Evolutionary conservation across 1,140 invertebrate species (phyloP), one percentile per base, ranked within the genome.

Genomic region (Onthophagus taurus): DNA sequence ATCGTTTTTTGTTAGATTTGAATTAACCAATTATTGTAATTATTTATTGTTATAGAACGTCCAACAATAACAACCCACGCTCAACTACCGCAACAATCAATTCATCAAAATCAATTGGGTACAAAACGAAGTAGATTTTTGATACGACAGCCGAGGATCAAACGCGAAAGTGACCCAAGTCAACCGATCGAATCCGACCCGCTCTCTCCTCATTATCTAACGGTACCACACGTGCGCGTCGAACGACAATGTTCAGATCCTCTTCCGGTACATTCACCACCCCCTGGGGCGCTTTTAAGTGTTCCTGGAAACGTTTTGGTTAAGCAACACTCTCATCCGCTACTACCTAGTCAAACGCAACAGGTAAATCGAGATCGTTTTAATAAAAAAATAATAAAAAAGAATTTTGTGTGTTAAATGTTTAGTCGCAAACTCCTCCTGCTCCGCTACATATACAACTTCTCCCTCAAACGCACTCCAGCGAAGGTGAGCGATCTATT

Each of bases 321-420:
- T 9, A 81, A 81, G 52, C 78, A 80, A 53, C 75, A 78, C 54
- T 80, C 78, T 5, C 76, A 78, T 62, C 78, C 78, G 2, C 48
- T 78, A 26, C 51, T 78, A 43, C 70, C 75, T 5, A 76, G 66
- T 53, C 74, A 76, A 53, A 67, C 66, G 31, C 55, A 19, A 45
- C 52, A 34, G 64, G 45, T 47, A 26, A 4, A 3, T 39, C 34
- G 19, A 26, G 31, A 36, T 26, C 12, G 36, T 31, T 42, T 42
- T 9, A 39, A 30, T 38, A 7, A 21, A 31, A 44, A 31, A 7
- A n/a, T 26, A 26, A 26, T 7, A 7, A n/a, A 26, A n/a, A 33
- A 21, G 19, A 21, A 38, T 21, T 38, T 9, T 39, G 23, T 13
- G 16, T 11, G 8, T 38, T 21, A 12, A 9, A 1, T 34, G 3